Evolutionary conservation across 2,113 vertebrate genomes (phyloP).

Genomic region (Electrona antarctica): DNA sequence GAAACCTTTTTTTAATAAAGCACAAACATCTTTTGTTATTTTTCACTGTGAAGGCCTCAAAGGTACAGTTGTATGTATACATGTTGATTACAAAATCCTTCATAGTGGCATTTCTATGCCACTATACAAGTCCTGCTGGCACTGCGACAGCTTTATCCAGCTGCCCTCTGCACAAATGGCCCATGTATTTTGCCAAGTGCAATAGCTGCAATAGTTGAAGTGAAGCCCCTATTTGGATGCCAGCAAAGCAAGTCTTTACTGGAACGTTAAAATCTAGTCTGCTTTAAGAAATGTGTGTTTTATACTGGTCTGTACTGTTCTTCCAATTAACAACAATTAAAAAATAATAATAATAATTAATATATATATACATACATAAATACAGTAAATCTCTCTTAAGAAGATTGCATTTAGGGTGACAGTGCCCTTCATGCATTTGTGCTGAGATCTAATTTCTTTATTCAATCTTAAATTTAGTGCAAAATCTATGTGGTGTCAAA

Average conservation of each 20-base stretch:
- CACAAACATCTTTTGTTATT: background rate
- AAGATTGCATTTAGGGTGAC: background rate
- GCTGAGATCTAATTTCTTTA: slow-evolving; percentile 1
- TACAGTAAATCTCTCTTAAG: too few species aligned
- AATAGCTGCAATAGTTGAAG: background rate
- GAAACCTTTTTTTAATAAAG: background rate
- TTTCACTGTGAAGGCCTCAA: background rate
- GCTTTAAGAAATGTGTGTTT: too few species aligned
- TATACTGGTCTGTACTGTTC: too few species aligned
- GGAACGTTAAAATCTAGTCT: background rate
- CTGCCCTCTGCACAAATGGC: background rate
- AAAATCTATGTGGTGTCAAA: background rate
- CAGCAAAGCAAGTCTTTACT: background rate
- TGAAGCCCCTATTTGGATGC: background rate
- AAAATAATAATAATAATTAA: too few species aligned
- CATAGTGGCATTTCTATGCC: background rate
- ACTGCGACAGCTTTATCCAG: background rate
- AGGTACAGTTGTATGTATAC: background rate
- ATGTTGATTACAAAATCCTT: background rate
- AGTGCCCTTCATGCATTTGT: background rate
- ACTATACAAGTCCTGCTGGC: background rate
- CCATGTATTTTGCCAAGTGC: background rate
- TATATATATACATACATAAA: too few species aligned
- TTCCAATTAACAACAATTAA: too few species aligned
- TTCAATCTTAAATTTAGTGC: background rate